A percentile compares a stretch with the other conserved stretches of the same genome.
Conservation (phyloP, 2,113 vertebrate genomes). For the Cryptomyrus ogoouensis region DNA sequence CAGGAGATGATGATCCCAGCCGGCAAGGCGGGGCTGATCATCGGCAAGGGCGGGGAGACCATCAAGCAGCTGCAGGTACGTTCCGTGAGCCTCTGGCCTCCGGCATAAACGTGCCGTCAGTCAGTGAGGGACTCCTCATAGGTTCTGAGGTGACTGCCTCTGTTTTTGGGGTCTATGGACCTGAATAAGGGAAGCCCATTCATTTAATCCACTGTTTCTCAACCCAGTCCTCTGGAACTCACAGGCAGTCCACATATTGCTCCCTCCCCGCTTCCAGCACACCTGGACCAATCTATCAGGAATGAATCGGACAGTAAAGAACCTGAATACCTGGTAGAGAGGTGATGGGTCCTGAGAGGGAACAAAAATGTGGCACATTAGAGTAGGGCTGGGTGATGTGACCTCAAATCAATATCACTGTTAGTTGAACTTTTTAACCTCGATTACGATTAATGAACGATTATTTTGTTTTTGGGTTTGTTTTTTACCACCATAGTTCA, state of each 20-base stretch:
- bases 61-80: constrained; percentile 86
- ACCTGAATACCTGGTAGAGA: not conserved
- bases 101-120: not conserved
- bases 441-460: too few species aligned
- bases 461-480: too few species aligned
- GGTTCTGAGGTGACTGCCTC: not conserved
- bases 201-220: not conserved
- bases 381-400: too few species aligned
- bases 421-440: too few species aligned
- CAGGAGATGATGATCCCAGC: constrained; percentile 91
- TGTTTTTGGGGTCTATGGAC: not conserved
- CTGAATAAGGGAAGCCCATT: not conserved
- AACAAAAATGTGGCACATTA: not conserved
- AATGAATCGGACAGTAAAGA: not conserved
- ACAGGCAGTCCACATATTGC: not conserved
- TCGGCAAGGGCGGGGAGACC: constrained; percentile 89
- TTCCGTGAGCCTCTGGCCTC: constrained; percentile 35
- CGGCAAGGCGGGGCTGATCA: constrained; percentile 82
- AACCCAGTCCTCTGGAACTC: not conserved
- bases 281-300: not conserved
- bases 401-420: too few species aligned
- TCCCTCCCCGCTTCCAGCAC: not conserved
- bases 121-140: not conserved
- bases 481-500: too few species aligned
- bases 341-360: not conserved